Percentiles rank a stretch among this genome's conserved stretches.
phyloP scores from a whole-genome alignment of 2,113 vertebrate species.

The Synodontis membranacea region DNA sequence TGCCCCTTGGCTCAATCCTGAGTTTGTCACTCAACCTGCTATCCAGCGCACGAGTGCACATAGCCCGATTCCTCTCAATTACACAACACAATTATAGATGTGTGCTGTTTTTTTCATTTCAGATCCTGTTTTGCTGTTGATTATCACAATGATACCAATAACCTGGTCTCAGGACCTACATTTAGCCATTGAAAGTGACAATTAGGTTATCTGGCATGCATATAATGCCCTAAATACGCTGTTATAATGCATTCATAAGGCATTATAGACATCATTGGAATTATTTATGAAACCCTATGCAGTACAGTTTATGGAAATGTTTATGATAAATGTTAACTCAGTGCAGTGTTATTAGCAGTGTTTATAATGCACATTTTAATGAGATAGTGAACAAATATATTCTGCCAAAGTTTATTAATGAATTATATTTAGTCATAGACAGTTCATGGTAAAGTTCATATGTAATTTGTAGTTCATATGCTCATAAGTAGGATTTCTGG shows the following conservation, averaged over 20 bases:
- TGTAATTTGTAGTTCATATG: too few species aligned
- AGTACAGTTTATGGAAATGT: background rate
- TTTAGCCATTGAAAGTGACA: background rate
- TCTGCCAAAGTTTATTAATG: background rate
- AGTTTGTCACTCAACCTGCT: conserved; percentile 54
- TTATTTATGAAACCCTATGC: background rate
- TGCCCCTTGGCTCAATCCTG: conserved; percentile 39
- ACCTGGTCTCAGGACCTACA: background rate
- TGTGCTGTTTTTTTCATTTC: background rate
- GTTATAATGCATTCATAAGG: conserved; percentile 1
- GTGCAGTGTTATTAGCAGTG: background rate
- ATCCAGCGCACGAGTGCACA: background rate
- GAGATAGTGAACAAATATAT: background rate
- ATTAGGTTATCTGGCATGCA: background rate
- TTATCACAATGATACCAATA: background rate
- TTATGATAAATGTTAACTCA: background rate
- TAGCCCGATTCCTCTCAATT: background rate
- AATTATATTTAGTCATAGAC: too few species aligned
- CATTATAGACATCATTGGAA: background rate
- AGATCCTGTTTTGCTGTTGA: background rate
- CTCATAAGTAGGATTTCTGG: too few species aligned
- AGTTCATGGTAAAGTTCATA: too few species aligned
- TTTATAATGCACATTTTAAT: background rate
- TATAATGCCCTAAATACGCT: background rate
- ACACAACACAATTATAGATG: background rate